These are phyloP conservation scores for Spea multiplicata DNA, from an alignment of 2,113 vertebrate genomes.

Conservation along the genomic window DNA sequence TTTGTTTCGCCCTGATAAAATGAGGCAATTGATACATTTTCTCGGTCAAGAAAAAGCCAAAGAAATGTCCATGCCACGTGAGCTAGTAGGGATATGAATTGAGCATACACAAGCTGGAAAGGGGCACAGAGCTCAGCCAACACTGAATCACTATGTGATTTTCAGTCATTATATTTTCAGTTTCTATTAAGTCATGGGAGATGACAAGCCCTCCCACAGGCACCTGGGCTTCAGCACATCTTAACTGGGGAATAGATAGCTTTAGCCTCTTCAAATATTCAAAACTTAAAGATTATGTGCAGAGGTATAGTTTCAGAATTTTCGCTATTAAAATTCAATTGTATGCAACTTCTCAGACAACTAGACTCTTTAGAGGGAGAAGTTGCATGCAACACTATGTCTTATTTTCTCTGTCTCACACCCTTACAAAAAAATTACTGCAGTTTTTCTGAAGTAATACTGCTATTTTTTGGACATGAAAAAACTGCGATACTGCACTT, in stretches of 20 bases:
- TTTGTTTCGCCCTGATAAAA: background rate
- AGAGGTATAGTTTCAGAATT: too few species aligned
- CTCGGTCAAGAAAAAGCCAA: background rate
- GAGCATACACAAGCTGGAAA: background rate
- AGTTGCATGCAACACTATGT: too few species aligned
- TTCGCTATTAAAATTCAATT: too few species aligned
- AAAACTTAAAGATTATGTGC: background rate
- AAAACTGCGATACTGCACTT: too few species aligned
- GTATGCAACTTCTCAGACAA: too few species aligned
- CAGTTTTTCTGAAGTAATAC: too few species aligned
- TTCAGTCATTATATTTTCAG: slow-evolving; percentile 16
- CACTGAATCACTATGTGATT: slow-evolving; percentile 2
- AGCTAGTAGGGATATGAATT: too few species aligned
- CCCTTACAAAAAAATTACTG: too few species aligned
- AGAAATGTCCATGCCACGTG: background rate
- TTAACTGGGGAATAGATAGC: background rate
- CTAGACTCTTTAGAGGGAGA: too few species aligned
- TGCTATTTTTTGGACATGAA: too few species aligned
- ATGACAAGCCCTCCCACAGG: slow-evolving; percentile 14
- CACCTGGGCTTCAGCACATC: background rate
- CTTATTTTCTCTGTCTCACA: too few species aligned
- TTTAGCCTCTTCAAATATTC: background rate
- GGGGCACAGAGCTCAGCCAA: slow-evolving; percentile 21
- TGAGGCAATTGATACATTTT: slow-evolving; percentile 1
- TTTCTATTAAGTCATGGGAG: slow-evolving; percentile 12